phyloP scores from a whole-genome alignment of 1,140 invertebrate species.

The Cecropterus lyciades region DNA sequence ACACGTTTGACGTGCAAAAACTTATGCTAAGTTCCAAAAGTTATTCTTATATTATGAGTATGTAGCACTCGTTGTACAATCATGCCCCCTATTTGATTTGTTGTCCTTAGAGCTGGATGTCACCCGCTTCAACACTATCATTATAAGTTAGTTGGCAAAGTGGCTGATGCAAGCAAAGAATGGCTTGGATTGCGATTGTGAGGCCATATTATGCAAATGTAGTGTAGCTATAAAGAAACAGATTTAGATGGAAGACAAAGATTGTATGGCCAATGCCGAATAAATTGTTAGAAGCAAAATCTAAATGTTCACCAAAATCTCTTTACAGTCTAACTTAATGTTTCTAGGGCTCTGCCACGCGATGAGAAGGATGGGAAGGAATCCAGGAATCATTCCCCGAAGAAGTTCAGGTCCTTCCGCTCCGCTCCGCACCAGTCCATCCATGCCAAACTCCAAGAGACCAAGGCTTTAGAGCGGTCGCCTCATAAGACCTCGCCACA shows the following conservation, averaged over 20 bases:
- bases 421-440: constrained; percentile 83
- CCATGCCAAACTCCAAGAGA: constrained; percentile 81
- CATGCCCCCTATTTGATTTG: no score
- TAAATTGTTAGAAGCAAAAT: not conserved
- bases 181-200: constrained; percentile 63
- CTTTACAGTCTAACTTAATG: not conserved
- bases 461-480: constrained; percentile 72
- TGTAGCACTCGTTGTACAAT: no score
- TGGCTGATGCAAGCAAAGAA: constrained; percentile 71
- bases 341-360: constrained; percentile 89
- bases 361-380: constrained; percentile 95
- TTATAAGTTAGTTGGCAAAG: constrained; percentile 60
- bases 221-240: constrained; percentile 65
- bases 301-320: not conserved
- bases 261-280: no score
- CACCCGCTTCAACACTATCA: constrained; percentile 54
- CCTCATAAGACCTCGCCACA: constrained; percentile 81
- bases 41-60: no score
- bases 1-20: no score
- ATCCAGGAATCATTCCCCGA: constrained; percentile 88
- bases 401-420: constrained; percentile 85
- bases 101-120: constrained; percentile 43
- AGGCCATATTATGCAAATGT: constrained; percentile 56
- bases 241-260: constrained; percentile 35
- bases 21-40: no score